Base-by-base conservation (phyloP, 2,888 invertebrate genomes). In the Iselma pallidipennis region DNA sequence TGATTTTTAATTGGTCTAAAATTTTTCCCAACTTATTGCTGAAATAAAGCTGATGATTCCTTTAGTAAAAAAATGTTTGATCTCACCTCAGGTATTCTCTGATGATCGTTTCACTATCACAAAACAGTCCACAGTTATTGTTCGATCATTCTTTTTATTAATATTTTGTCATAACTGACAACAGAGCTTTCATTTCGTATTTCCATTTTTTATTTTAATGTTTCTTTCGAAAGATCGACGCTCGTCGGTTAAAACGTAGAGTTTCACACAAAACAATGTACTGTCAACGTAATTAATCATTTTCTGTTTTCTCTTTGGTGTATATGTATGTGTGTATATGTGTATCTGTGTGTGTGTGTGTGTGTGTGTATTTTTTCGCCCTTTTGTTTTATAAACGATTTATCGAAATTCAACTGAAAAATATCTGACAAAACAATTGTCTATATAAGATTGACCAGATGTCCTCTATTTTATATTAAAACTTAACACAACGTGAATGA, bases 261-360 rank as follows among this genome's bases (percentile, higher is more conserved):
- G 7, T 45, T 45, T 23, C 23, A 45, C 45, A 45, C 45, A 45
- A 45, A 45, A 45, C 45, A 45, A 45, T 45, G 45, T 23, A 45
- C 45, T 45, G 45, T 45, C 45, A 45, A 45, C 45, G 45, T 45
- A 45, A 45, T 45, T 45, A 45, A 45, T 45, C 45, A 45, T 45
- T 21, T 45, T 23, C 12, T 45, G n/a, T 45, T 45, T 21, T 45
- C 10, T 23, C 23, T 21, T 23, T 45, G 28, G 28, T 6, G 9
- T 28, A 9, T 12, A n/a, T 2, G 45, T 45, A n/a, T 0, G 4
- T 12, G 9, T 12, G 19, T n/a, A 4, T 45, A 12, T 21, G n/a
- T 2, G 45, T 45, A n/a, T 0, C 1, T 12, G 9, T 12, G 19
- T n/a, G 10, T 45, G 21, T 21, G n/a, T 2, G 45, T 45, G 12